phyloP scores from a whole-genome alignment of 2,113 vertebrate species.

The Hippocampus barbouri region DNA sequence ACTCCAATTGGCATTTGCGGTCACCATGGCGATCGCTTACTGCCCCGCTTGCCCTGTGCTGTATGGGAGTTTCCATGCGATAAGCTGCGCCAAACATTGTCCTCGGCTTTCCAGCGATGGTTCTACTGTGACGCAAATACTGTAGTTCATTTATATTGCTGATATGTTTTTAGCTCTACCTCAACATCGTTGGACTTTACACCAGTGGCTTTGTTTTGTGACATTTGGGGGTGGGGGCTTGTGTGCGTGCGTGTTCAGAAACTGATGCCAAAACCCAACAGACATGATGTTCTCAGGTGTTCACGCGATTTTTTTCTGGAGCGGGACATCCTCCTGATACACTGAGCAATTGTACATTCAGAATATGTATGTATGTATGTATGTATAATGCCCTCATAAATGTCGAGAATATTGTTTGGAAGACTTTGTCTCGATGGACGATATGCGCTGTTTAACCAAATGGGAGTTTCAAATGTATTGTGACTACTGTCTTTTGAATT shows the following conservation, averaged over 20 bases:
- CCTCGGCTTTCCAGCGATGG: background rate
- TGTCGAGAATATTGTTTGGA: constrained; percentile 14
- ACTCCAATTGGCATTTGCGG: background rate
- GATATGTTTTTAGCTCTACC: constrained; percentile 9
- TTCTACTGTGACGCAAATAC: background rate
- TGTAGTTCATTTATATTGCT: constrained; percentile 11
- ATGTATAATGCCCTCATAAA: constrained; percentile 20
- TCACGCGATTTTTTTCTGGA: background rate
- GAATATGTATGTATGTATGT: background rate
- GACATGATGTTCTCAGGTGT: constrained; percentile 31
- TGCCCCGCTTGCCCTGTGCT: background rate
- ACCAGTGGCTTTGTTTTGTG: background rate
- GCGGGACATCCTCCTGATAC: background rate
- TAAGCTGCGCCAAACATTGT: background rate
- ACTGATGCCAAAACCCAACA: constrained; percentile 23
- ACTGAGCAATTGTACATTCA: background rate
- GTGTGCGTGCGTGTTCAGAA: background rate
- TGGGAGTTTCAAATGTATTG: constrained; percentile 6
- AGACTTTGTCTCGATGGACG: background rate
- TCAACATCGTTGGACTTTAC: background rate
- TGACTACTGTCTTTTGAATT: constrained; percentile 21
- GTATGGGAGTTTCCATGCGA: background rate
- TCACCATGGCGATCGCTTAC: background rate
- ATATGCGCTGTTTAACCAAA: constrained; percentile 1
- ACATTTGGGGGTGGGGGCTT: background rate